Evolutionary conservation across 2,888 invertebrate genomes (phyloP), one percentile per base, ranked within the genome.

Genomic region (Subacronicta megacephala): DNA sequence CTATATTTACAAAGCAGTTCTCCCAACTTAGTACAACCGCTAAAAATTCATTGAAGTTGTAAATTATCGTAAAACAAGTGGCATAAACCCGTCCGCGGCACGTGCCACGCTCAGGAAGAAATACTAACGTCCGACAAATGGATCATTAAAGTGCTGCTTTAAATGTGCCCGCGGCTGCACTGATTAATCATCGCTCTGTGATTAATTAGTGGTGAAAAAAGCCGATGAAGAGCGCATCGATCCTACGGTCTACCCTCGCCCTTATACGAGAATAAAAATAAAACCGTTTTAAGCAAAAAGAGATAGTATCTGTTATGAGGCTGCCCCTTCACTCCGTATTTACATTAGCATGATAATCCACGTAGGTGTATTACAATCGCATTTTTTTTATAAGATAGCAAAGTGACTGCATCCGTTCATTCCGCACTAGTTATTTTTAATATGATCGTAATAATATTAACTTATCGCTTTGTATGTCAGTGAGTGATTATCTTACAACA

Each of bases 121-220:
- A 85, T 81, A 86, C 83, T 80, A 84, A 77, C 81, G 79, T 85
- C 86, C 84, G 77, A 87, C 88, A 89, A 89, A 87, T 84, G 89
- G 82, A 90, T 90, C 90, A 90, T 91, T 91, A 90, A 88, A 87
- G 84, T 81, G 47, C 86, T 82, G 81, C 77, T 89, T 86, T 83
- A 87, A 90, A 88, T 84, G 80, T 78, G 82, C 85, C 87, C 83
- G 83, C 84, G 85, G 86, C 84, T 79, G 76, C 74, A 75, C 83
- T 87, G 87, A 91, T 92, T 90, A 90, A 92, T 92, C 89, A 92
- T 92, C 87, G 82, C 83, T 69, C 80, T 69, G 82, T 89, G 89
- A 90, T 91, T 91, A 90, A 92, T 86, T 87, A 85, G 84, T 83
- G 85, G 80, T 81, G 77, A 83, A 85, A 86, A 85, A 80, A 53